Conservation (phyloP, 2,113 vertebrate genomes). For the Macaca nemestrina region DNA sequence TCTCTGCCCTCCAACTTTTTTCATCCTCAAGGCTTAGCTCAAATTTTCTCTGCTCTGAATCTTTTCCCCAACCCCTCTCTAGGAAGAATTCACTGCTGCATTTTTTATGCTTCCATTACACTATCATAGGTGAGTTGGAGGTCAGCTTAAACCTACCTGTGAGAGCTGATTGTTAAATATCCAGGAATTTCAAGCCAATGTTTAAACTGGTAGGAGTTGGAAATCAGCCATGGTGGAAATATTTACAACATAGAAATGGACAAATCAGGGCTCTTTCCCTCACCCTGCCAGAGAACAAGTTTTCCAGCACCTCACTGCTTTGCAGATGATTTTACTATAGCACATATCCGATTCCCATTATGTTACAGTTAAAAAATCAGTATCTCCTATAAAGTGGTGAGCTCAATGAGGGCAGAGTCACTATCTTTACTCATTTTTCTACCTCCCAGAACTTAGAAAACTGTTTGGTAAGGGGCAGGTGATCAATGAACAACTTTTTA, state of each 20-base stretch:
- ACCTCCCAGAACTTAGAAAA: background rate
- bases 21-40: background rate
- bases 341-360: background rate
- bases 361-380: background rate
- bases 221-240: background rate
- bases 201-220: background rate
- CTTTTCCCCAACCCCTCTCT: background rate
- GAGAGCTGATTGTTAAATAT: background rate
- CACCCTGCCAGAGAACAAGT: background rate
- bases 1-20: background rate
- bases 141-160: rapidly evolving
- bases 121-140: background rate
- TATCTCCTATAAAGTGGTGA: background rate
- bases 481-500: background rate
- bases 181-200: background rate
- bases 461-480: background rate
- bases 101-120: background rate
- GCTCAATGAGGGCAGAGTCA: background rate
- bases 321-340: background rate
- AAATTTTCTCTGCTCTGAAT: background rate
- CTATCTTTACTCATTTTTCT: background rate
- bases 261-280: background rate
- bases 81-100: background rate
- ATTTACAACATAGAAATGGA: background rate
- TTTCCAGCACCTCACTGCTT: background rate